Conservation (phyloP, 2,797 vertebrate species). For the Taenioides sp. region DNA sequence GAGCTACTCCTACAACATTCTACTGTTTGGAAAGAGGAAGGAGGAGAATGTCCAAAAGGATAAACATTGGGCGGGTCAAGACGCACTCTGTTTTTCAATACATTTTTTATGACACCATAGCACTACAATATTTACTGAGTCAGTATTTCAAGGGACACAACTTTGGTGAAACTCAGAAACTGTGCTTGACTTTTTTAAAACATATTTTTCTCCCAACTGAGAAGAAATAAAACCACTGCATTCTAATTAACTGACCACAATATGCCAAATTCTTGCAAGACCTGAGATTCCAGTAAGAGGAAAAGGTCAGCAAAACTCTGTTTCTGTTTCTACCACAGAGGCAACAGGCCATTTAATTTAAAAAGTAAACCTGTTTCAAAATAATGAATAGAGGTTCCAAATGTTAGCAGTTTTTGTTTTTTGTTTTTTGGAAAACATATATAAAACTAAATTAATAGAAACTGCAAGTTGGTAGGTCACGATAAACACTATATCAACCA, state of each 20-base stretch:
- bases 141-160: too few relatives aligned
- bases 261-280: not conserved
- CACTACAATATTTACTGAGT: not conserved
- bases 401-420: too few relatives aligned
- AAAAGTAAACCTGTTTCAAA: not conserved
- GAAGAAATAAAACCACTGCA: not conserved
- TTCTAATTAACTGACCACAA: not conserved
- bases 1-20: not conserved
- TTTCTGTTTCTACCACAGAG: not conserved
- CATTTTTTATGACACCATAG: not conserved
- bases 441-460: conserved; percentile 10
- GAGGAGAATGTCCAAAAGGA: not conserved
- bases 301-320: not conserved
- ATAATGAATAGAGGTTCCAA: not conserved
- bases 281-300: not conserved
- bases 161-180: not conserved
- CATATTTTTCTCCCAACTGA: too few relatives aligned
- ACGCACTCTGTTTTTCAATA: not conserved
- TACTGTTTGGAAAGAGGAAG: not conserved
- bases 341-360: not conserved
- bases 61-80: not conserved
- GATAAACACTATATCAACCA: too few relatives aligned
- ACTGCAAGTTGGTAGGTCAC: not conserved
- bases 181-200: not conserved
- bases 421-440: not conserved